These are phyloP conservation scores for Mesocricetus auratus DNA, from an alignment of 2,113 vertebrate species.

Conservation along the genomic window DNA sequence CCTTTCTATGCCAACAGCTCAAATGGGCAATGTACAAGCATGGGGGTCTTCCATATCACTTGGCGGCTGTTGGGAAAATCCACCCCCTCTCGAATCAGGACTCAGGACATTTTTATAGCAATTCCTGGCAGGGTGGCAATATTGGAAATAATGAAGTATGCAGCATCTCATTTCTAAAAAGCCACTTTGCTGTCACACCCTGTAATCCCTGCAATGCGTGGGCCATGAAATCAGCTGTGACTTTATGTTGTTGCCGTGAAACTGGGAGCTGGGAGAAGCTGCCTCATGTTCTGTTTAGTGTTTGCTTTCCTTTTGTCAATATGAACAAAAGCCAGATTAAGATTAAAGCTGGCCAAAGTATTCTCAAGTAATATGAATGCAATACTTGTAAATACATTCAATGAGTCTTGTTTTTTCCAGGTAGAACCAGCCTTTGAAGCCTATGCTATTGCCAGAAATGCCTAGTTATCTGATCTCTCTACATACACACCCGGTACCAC, in stretches of 20 bases:
- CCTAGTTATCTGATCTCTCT: too few species aligned
- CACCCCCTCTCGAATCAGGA: slow-evolving; percentile 14
- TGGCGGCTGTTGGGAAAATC: neutral
- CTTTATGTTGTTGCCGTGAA: neutral
- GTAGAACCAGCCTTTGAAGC: neutral
- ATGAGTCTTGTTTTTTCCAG: neutral
- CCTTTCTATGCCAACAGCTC: slow-evolving; percentile 18
- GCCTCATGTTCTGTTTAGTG: neutral
- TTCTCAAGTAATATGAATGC: neutral
- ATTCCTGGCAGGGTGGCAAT: slow-evolving; percentile 35
- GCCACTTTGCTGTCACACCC: slow-evolving; percentile 19
- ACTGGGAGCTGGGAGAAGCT: neutral
- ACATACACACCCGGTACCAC: neutral
- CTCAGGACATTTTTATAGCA: slow-evolving; percentile 53
- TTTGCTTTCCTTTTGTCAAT: neutral
- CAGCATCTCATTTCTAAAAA: slow-evolving; percentile 62
- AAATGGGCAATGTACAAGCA: slow-evolving; percentile 38
- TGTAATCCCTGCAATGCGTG: neutral
- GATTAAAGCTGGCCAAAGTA: neutral
- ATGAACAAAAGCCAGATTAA: slow-evolving; percentile 3
- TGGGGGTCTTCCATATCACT: neutral
- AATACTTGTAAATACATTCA: slow-evolving; percentile 22
- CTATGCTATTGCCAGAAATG: accelerated
- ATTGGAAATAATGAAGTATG: slow-evolving; percentile 35
- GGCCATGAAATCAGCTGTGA: neutral